Base-by-base conservation (phyloP, 1,140 invertebrate genomes). In the Drosophila auraria region DNA sequence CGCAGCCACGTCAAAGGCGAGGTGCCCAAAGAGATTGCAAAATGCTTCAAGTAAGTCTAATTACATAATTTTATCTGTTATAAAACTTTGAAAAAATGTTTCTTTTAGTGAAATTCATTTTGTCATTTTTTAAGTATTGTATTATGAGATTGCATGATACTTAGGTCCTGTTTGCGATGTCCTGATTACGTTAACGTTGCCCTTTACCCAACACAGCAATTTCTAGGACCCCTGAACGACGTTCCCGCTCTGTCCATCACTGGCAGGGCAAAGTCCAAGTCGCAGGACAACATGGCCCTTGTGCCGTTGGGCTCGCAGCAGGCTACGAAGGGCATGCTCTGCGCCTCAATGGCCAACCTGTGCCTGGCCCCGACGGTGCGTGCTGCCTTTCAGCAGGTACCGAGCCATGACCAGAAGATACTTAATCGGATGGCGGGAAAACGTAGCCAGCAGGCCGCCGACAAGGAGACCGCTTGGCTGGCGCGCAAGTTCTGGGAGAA, bases 401-500 rank as follows among this genome's bases (percentile, higher is more conserved):
- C 92, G 3, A 76, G 64, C 25, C 92, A 93, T 50, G 92, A 93
- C 51, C 87, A 92, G 62, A 91, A 90, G 61, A 93, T 93, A 40
- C 72, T 93, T 1, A 92, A 93, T 49, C 82, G 92, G 1, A 93
- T 93, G 92, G 92, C 91, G 2, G 87, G 70, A 7, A 93, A 92
- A 61, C 80, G 92, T 0, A 89, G 69, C 42, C 81, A 93, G 33
- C 81, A 87, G 73, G 83, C 83, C 11, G 71, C 78, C 23, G 82
- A 86, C 33, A 91, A 91, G 61, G 92, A 93, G 58, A 91, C 93
- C 40, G 87, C 92, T 12, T 92, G 91, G 91, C 51, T 93, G 49
- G 92, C 92, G 8, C 77, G 86, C 0, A 93, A 93, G 56, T 86
- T 84, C 56, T 93, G 92, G 92, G 92, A 93, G 59, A 92, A 92